These are phyloP conservation scores for Leptopilina myrica DNA, from an alignment of 2,888 invertebrate genomes.

Conservation along the genomic window DNA sequence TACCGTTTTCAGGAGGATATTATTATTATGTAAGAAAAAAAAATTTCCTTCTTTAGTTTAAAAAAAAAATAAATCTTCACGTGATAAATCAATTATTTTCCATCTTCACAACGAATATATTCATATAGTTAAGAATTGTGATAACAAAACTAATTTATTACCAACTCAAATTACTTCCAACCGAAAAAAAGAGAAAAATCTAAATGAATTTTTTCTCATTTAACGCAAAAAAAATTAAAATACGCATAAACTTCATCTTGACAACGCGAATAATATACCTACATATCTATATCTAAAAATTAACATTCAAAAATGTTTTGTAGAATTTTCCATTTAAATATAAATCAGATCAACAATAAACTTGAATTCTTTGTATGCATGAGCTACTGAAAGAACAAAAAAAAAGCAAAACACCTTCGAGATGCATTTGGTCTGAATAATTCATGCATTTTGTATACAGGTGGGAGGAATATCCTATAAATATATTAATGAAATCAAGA, in stretches of 20 bases:
- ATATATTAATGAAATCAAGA: constrained; percentile 38
- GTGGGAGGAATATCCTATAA: constrained; percentile 37
- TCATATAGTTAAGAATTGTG: background rate
- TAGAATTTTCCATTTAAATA: background rate
- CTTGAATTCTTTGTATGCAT: constrained; percentile 5
- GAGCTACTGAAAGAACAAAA: background rate
- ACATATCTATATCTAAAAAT: too few species aligned
- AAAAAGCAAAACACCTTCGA: constrained; percentile 31
- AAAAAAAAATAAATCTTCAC: background rate
- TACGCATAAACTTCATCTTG: too few species aligned
- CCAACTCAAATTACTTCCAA: too few species aligned
- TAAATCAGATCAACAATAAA: constrained; percentile 18
- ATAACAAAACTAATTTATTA: background rate
- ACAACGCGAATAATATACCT: too few species aligned
- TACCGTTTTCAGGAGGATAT: background rate
- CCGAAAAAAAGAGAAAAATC: too few species aligned
- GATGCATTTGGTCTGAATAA: constrained; percentile 29
- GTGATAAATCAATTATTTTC: background rate
- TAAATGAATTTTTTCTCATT: too few species aligned
- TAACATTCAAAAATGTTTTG: too few species aligned
- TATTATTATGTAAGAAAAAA: constrained; percentile 8
- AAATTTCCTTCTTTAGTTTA: background rate
- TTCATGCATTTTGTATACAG: background rate
- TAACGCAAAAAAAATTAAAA: too few species aligned
- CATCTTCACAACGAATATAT: background rate